Evolutionary conservation across 2,797 vertebrate genomes (phyloP).

Genomic region (Ctenopoma multispine): DNA sequence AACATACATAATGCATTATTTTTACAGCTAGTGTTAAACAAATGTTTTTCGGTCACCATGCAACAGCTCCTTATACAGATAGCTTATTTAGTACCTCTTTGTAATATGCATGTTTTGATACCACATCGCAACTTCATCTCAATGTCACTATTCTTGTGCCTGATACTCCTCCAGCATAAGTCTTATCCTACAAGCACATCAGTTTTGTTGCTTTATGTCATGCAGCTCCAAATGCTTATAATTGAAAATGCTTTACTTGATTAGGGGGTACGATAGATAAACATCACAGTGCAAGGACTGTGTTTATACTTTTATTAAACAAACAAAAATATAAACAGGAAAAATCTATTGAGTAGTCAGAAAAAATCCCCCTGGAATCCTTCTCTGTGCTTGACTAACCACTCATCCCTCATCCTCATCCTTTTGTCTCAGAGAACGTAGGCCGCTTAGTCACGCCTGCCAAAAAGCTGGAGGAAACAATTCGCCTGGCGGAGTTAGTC

Average conservation of each 20-base stretch:
- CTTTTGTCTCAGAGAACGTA: slow-evolving; percentile 99
- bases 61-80: slow-evolving; percentile 63
- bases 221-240: slow-evolving; percentile 59
- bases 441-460: slow-evolving; percentile 99
- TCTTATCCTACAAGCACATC: slow-evolving; percentile 58
- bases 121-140: slow-evolving; percentile 68
- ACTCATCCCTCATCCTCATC: slow-evolving; percentile 81
- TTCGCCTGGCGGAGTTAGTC: slow-evolving; percentile 98
- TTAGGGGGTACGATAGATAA: slow-evolving; percentile 48
- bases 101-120: slow-evolving; percentile 71
- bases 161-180: slow-evolving; percentile 56
- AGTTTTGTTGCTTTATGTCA: slow-evolving; percentile 67
- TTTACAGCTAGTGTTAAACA: slow-evolving; percentile 57
- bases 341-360: slow-evolving; percentile 60
- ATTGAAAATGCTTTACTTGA: slow-evolving; percentile 49
- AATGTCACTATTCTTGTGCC: slow-evolving; percentile 61
- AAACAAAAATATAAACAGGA: slow-evolving; percentile 53
- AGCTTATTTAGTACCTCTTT: slow-evolving; percentile 55
- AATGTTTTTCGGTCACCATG: slow-evolving; percentile 38
- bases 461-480: slow-evolving; percentile 99
- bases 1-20: slow-evolving; percentile 35
- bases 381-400: slow-evolving; percentile 87
- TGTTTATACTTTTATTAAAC: slow-evolving; percentile 63
- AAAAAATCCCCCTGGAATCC: slow-evolving; percentile 61
- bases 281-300: slow-evolving; percentile 69